phyloP scores from a whole-genome alignment of 2,113 vertebrate species.

The Hyla sarda region DNA sequence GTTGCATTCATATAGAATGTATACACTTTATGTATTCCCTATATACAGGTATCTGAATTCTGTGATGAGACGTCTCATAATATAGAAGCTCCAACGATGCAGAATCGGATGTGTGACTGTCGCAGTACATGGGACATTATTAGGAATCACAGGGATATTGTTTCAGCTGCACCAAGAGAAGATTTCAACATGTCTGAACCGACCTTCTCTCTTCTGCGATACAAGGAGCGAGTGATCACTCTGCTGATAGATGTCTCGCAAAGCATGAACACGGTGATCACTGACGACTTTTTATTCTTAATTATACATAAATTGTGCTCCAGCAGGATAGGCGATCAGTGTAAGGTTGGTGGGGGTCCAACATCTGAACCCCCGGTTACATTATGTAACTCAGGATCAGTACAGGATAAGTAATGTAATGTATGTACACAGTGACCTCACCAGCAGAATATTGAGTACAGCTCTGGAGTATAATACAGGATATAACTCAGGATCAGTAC shows the following conservation, averaged over 20 bases:
- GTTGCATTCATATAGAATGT: no score
- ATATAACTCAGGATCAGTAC: no score
- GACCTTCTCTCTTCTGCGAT: conserved; percentile 66
- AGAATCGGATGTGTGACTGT: conserved; percentile 72
- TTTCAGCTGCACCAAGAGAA: conserved; percentile 34
- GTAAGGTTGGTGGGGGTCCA: no score
- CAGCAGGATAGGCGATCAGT: no score
- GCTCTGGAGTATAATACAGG: no score
- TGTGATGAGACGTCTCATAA: conserved; percentile 70
- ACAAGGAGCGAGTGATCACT: conserved; percentile 63
- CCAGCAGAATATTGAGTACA: no score
- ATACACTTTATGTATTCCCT: background rate
- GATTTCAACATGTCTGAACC: conserved; percentile 29
- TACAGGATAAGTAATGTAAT: no score
- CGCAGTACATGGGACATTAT: conserved; percentile 73
- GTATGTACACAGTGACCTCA: no score
- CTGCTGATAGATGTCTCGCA: conserved; percentile 75
- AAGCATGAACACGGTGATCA: conserved; percentile 69
- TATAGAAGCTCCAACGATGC: conserved; percentile 71
- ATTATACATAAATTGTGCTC: background rate
- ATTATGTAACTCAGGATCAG: no score
- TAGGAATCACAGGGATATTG: conserved; percentile 68
- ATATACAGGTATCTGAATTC: conserved; percentile 70
- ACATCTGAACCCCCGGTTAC: no score
- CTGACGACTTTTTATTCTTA: accelerated